phyloP scores from a whole-genome alignment of 2,888 invertebrate species.

The Branchipolynoe longqiensis region DNA sequence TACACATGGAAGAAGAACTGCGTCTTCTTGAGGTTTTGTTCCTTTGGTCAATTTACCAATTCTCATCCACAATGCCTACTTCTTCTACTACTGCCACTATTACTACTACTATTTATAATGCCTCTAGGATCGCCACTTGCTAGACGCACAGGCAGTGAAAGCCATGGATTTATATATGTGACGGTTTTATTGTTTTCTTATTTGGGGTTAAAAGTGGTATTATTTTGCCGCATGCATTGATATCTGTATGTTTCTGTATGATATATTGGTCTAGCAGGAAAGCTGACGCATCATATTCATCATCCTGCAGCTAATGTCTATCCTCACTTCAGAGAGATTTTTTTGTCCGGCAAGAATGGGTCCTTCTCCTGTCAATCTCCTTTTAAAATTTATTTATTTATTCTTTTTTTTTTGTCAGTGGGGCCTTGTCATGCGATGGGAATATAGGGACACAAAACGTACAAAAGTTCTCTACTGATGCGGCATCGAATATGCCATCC shows the following conservation, averaged over 20 bases:
- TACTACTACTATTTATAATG: slow-evolving; percentile 3
- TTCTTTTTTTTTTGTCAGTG: slow-evolving; percentile 25
- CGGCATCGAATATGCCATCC: too few relatives aligned
- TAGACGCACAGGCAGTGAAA: neutral
- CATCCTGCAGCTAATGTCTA: too few relatives aligned
- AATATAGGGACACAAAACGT: too few relatives aligned
- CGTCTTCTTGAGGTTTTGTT: slow-evolving; percentile 57
- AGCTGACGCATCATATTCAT: too few relatives aligned
- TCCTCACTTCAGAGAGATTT: slow-evolving; percentile 27
- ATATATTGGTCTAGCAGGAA: slow-evolving; percentile 14
- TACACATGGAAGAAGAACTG: slow-evolving; percentile 40
- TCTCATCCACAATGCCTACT: slow-evolving; percentile 32
- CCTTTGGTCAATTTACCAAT: slow-evolving; percentile 36
- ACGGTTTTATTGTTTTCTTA: neutral
- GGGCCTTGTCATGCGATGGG: slow-evolving; percentile 5
- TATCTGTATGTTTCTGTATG: neutral
- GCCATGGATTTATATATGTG: slow-evolving; percentile 19
- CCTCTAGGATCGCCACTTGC: slow-evolving; percentile 14
- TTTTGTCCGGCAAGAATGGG: slow-evolving; percentile 13
- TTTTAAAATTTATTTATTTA: neutral
- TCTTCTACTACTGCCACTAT: neutral
- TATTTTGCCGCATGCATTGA: slow-evolving; percentile 35
- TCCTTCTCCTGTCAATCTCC: slow-evolving; percentile 26
- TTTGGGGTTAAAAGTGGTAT: too few relatives aligned
- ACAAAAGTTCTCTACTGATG: too few relatives aligned